Percentiles rank a stretch among this genome's conserved stretches.
These are phyloP conservation scores for Pseudopipra pipra DNA, from an alignment of 2,113 vertebrate species.

Conservation along the genomic window DNA sequence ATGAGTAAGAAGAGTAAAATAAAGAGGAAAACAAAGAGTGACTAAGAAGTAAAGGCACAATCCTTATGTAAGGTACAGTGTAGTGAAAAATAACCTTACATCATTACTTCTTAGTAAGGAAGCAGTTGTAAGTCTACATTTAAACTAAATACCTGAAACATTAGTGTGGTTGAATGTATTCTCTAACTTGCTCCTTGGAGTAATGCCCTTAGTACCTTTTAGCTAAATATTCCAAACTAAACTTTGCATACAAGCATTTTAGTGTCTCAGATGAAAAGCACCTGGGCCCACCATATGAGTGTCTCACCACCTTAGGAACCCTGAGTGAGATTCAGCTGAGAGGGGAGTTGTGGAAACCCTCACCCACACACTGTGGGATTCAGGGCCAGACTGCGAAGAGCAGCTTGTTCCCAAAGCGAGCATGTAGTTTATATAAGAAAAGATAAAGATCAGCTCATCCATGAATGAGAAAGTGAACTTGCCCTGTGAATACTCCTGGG, in stretches of 20 bases:
- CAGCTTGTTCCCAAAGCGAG: neutral
- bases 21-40: neutral
- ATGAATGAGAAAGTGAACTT: neutral
- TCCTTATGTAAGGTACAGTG: neutral
- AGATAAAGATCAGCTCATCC: neutral
- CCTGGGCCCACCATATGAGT: neutral
- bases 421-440: neutral
- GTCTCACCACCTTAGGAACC: neutral
- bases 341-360: neutral
- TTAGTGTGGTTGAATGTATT: neutral
- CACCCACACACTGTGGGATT: accelerated
- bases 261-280: neutral
- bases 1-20: neutral
- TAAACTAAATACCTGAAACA: neutral
- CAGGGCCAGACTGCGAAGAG: neutral
- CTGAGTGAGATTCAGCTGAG: neutral
- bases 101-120: neutral
- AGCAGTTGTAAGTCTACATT: neutral
- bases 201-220: neutral
- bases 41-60: neutral
- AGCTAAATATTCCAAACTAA: neutral
- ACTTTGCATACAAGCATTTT: neutral
- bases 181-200: neutral
- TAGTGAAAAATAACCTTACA: neutral
- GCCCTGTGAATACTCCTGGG: neutral